These are phyloP conservation scores for Cassiopea andromeda DNA, from an alignment of 30 jellyfish, hydroid and myxozoan genomes.

Conservation along the genomic window DNA sequence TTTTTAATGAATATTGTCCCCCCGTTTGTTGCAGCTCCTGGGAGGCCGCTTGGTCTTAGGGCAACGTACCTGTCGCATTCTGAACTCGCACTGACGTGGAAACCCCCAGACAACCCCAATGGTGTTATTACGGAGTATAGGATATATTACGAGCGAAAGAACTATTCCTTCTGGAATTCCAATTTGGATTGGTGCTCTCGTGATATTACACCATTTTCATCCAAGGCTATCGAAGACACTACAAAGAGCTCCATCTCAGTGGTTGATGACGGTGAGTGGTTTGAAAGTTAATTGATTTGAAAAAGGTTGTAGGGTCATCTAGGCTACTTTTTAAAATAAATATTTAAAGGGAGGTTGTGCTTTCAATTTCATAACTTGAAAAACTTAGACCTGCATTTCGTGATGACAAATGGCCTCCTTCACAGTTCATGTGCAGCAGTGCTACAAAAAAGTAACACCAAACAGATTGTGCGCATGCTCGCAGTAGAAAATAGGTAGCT, in stretches of 20 bases:
- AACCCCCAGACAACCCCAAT: slow-evolving; percentile 92
- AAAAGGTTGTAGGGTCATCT: too few relatives aligned
- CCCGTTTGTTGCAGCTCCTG: slow-evolving; percentile 73
- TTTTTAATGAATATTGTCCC: background rate
- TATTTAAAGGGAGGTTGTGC: too few relatives aligned
- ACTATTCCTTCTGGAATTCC: slow-evolving; percentile 89
- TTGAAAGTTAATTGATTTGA: too few relatives aligned
- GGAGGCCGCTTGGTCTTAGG: slow-evolving; percentile 88
- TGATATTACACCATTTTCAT: slow-evolving; percentile 45
- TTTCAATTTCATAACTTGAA: too few relatives aligned
- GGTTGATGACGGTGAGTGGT: slow-evolving; percentile 17
- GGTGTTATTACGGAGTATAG: slow-evolving; percentile 74
- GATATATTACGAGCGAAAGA: slow-evolving; percentile 47
- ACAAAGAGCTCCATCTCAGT: background rate
- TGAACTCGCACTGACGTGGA: slow-evolving; percentile 74
- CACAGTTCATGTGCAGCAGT: too few relatives aligned
- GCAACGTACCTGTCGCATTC: slow-evolving; percentile 77
- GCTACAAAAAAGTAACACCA: too few relatives aligned
- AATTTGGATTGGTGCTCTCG: slow-evolving; percentile 92
- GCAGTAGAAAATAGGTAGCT: too few relatives aligned
- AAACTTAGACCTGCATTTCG: too few relatives aligned
- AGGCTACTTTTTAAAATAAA: too few relatives aligned
- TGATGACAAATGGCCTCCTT: too few relatives aligned
- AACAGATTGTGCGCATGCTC: too few relatives aligned
- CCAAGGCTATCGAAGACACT: background rate